Percentiles rank a stretch among this genome's conserved stretches.
Evolutionary conservation across 37 sponge, comb jelly and placozoan species (phyloP).

Genomic region (Aplysina aerophoba): DNA sequence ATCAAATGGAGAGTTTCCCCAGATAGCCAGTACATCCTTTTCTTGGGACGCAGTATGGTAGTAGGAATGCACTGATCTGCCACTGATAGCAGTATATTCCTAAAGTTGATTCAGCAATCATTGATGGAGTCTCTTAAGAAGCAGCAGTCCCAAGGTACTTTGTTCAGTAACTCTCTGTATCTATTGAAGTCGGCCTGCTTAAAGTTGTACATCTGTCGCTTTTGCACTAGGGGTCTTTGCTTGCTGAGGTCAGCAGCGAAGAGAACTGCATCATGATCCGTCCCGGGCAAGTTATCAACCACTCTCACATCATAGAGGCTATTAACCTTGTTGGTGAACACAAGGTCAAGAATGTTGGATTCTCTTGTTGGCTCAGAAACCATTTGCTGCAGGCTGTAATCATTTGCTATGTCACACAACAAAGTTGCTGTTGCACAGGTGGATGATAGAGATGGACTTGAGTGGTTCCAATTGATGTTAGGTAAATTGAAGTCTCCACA

Average conservation of each 20-base stretch:
- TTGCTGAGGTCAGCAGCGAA: background rate
- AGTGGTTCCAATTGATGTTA: conserved; percentile 11
- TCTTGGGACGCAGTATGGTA: background rate
- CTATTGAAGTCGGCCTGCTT: conserved; percentile 35
- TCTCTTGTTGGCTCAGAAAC: conserved; percentile 7
- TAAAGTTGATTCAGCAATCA: conserved; percentile 33
- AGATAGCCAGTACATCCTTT: conserved; percentile 6
- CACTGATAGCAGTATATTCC: conserved; percentile 8
- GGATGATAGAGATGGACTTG: conserved; percentile 2
- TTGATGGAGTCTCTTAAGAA: background rate
- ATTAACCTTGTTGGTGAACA: background rate
- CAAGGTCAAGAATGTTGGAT: conserved; percentile 11
- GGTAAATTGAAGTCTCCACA: conserved; percentile 22
- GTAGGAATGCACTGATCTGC: conserved; percentile 17
- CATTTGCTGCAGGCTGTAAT: conserved; percentile 19
- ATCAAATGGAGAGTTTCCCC: background rate
- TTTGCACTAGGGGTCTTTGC: background rate
- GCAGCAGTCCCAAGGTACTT: conserved; percentile 36
- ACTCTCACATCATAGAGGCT: conserved; percentile 10
- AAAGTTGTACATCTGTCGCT: conserved; percentile 28
- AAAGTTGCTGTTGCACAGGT: background rate
- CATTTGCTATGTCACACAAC: background rate
- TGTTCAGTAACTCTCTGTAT: conserved; percentile 16
- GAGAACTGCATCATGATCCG: conserved; percentile 47
- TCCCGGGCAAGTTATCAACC: conserved; percentile 32